Base-by-base conservation (phyloP, 2,888 invertebrate species). In the Hybos culiciformis region DNA sequence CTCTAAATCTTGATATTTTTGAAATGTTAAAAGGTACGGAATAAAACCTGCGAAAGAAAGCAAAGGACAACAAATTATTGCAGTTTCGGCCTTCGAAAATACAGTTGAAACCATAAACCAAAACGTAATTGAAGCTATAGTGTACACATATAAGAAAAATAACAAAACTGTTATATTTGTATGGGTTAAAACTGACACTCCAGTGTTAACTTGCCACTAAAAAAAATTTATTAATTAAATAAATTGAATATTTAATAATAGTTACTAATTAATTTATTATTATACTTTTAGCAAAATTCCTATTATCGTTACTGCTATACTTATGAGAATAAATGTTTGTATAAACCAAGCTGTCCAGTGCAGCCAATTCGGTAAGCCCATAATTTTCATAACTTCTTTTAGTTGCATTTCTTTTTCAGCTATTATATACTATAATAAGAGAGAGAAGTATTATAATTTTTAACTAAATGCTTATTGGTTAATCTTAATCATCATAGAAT, bases 361-460 rank as follows among this genome's bases (percentile, higher is more conserved):
- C 50, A 88, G 66, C 80, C 84, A 86, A 42, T 80, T 80, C 24
- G 78, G 74, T 21, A 92, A 66, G 3, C 92, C 92, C 82, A 90
- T 88, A 66, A 91, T 85, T 70, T 87, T 88, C 85, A 91, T 83
- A 1, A 86, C 78, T 71, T 91, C 91, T 81, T 90, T 64, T 3
- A 78, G 56, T 43, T 72, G 70, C 42, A 69, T 67, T 52, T 80
- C 78, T 56, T 78, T 79, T 55, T 79, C 79, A 34, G 68, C 63
- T 1, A 75, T 71, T 19, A 79, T 59, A 39, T 57, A 58, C 57
- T 60, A 44, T 3, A 48, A 50, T 12, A 31, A 11, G 36, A 2
- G 26, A 9, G 12, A 26, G n/a, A 29, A 36, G 7, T 6, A 33
- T 36, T 4, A n/a, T n/a, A n/a, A n/a, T n/a, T n/a, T n/a, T n/a